Base-by-base conservation (phyloP, 2,888 invertebrate genomes). In the Drymonia ruficornis region DNA sequence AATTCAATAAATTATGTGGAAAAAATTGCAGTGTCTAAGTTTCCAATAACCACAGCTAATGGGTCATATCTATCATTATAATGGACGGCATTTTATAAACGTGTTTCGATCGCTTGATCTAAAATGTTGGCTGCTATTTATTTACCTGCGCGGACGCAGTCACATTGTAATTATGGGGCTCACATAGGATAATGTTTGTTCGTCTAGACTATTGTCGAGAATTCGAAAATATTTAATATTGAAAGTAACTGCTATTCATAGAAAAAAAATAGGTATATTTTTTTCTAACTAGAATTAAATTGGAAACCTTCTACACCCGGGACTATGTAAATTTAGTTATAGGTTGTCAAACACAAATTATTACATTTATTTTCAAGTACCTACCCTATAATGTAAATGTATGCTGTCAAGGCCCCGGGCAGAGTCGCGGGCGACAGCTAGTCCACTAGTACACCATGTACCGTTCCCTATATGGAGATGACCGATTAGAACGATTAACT, bases 401-500 rank as follows among this genome's bases (percentile, higher is more conserved):
- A 23, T 23, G 7, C 7, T 2, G 23, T 23, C 23, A 23, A 23
- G 23, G 23, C 23, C 23, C 23, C 23, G 48, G 51, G 53, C 12
- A 38, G 6, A 53, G 61, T 70, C 66, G 66, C 63, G 53, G 63
- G 70, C 59, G 55, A 47, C 23, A 23, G 13, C 18, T 67, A 63
- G 65, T 56, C 56, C 43, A 65, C 71, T 74, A 72, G 68, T 72
- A 67, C 61, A 59, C 34, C 6, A 4, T 56, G 56, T 67, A 64
- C 50, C 61, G 59, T 62, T 63, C 63, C 65, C 53, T 72, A 69
- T 73, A 74, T 63, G 74, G 68, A 72, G 74, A 77, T 74, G 34
- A 58, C 47, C 70, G 67, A 76, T 80, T 74, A 77, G 63, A 70
- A 67, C 69, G 72, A 78, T 80, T 81, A 82, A 74, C 74, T 78